Evolutionary conservation across 2,113 vertebrate genomes (phyloP), one percentile per base, ranked within the genome.

Genomic region (Percina caprodes): DNA sequence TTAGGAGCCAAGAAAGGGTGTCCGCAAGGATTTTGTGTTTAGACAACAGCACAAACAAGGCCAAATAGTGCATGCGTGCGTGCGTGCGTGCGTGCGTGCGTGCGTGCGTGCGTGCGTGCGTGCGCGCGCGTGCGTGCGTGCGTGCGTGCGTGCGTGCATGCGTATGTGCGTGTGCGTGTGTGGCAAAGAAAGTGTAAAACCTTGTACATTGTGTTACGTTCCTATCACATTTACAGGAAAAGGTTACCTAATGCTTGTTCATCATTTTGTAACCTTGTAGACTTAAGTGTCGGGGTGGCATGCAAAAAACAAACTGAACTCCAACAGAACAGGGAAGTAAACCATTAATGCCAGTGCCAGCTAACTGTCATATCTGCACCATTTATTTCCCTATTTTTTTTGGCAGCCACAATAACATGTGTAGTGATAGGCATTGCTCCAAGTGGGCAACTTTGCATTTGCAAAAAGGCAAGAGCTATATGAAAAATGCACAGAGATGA

Each of bases 381-480:
- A 12, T 84, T 91, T 67, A 93, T 94, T 95, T 94, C 90, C 93
- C 91, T 94, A 90, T 92, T 94, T 92, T 94, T 92, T 48, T 74
- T 75, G 42, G 79, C 80, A 26, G 74, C 60, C 45, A 45, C 51
- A 70, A 66, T 60, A 81, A 86, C 77, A 81, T 74, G 66, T 58
- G 68, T 48, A 46, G 67, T 5, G 91, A 94, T 94, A 93, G 88
- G 72, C 88, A 93, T 93, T 85, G 18, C 63, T 76, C 74, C 76
- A 83, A 89, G 62, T 72, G 48, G 58, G 60, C 59, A 83, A 69
- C 87, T 95, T 96, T 95, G 94, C 94, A 95, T 95, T 76, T 21
- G 79, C 49, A 85, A 89, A 86, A 88, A 89, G 78, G 79, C 16
- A 63, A 18, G 4, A 10, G 35, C 26, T 61, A 48, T 67, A 66